These are phyloP conservation scores for Meleagris gallopavo DNA, from an alignment of 2,113 vertebrate genomes.

Conservation along the genomic window DNA sequence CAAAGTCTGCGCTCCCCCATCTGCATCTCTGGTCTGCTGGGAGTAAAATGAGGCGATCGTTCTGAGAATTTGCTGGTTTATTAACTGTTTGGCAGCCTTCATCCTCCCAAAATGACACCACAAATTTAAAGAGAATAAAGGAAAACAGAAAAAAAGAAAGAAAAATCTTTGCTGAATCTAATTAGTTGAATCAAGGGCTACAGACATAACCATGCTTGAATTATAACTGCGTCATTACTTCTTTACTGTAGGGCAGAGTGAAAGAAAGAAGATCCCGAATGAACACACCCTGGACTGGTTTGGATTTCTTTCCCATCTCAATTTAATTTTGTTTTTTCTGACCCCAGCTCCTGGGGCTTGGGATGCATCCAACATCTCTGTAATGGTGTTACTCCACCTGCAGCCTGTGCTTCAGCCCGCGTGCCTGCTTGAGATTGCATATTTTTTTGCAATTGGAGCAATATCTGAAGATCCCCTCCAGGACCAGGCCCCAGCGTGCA, in stretches of 20 bases:
- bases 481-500: neutral
- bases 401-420: neutral
- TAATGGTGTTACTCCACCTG: slow-evolving; percentile 60
- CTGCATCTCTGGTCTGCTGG: neutral
- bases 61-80: neutral
- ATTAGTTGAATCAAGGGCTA: slow-evolving; percentile 66
- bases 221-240: slow-evolving; percentile 57
- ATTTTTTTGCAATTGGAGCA: neutral
- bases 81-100: slow-evolving; percentile 34
- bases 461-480: neutral
- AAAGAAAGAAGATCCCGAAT: slow-evolving; percentile 64
- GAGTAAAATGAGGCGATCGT: neutral
- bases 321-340: slow-evolving; percentile 56
- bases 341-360: slow-evolving; percentile 63
- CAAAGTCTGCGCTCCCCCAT: neutral
- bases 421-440: neutral
- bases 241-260: slow-evolving; percentile 67
- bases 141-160: slow-evolving; percentile 44
- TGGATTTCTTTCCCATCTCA: slow-evolving; percentile 54
- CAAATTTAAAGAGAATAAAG: slow-evolving; percentile 13
- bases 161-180: slow-evolving; percentile 51
- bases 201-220: slow-evolving; percentile 31
- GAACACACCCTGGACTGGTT: slow-evolving; percentile 61
- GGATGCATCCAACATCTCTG: slow-evolving; percentile 50
- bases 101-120: neutral